These are phyloP conservation scores for Albula goreensis DNA, from an alignment of 2,113 vertebrate genomes.

Conservation along the genomic window DNA sequence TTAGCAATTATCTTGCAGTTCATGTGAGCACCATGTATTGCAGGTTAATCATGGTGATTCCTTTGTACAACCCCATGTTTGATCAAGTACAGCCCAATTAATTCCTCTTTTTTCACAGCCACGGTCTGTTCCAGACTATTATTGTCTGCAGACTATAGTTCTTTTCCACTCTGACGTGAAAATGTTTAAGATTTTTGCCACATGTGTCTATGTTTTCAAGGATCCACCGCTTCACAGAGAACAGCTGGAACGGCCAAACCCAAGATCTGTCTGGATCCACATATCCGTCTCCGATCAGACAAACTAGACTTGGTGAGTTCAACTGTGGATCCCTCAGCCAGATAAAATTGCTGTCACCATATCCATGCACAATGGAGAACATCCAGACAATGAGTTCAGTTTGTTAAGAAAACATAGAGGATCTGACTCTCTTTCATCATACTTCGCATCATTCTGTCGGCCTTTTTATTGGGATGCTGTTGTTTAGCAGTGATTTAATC, in stretches of 20 bases:
- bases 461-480: constrained; percentile 5
- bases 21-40: neutral
- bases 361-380: neutral
- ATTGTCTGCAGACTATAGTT: too few relatives aligned
- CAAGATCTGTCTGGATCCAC: constrained; percentile 83
- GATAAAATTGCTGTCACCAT: neutral
- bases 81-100: too few relatives aligned
- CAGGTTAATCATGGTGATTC: too few relatives aligned
- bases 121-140: too few relatives aligned
- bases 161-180: neutral
- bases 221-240: constrained; percentile 61
- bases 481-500: constrained; percentile 34
- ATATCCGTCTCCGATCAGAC: constrained; percentile 82
- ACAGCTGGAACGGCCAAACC: constrained; percentile 63
- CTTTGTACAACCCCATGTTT: too few relatives aligned
- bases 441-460: neutral
- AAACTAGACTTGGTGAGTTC: constrained; percentile 83
- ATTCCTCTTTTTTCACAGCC: too few relatives aligned
- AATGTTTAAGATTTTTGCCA: neutral
- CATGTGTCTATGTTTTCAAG: constrained; percentile 46
- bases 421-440: neutral
- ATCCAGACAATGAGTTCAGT: neutral
- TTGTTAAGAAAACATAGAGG: constrained; percentile 3
- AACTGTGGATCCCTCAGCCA: neutral
- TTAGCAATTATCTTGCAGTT: neutral